A percentile compares a stretch with the other conserved stretches of the same genome.
Conservation (phyloP, 2,888 invertebrate species). For the Rhodophaea formosa region DNA sequence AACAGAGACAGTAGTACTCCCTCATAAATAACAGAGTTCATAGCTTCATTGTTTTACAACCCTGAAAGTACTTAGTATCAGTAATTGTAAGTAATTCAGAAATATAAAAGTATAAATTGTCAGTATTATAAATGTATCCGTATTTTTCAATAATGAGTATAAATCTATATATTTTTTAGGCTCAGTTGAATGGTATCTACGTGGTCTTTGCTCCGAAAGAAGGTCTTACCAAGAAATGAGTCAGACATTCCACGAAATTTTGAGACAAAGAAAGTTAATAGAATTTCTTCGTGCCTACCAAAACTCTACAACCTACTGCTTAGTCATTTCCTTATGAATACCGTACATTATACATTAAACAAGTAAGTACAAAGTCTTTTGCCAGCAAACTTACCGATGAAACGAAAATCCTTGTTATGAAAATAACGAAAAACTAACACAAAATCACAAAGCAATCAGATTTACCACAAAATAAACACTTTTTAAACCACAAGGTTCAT, state of each 20-base stretch:
- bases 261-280: neutral
- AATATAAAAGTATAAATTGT: too few species aligned
- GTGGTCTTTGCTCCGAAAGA: neutral
- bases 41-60: too few species aligned
- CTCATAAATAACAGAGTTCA: too few species aligned
- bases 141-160: too few species aligned
- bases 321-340: neutral
- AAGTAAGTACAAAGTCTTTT: constrained; percentile 3
- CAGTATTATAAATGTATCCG: too few species aligned
- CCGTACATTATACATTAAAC: neutral
- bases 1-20: too few species aligned
- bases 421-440: constrained; percentile 31
- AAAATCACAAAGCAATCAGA: constrained; percentile 30
- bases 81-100: too few species aligned
- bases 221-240: neutral
- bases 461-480: constrained; percentile 35
- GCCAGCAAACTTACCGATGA: constrained; percentile 28
- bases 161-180: too few species aligned
- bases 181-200: neutral
- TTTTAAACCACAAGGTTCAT: constrained; percentile 35
- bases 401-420: constrained; percentile 30
- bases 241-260: neutral
- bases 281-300: neutral
- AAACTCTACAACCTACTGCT: neutral
- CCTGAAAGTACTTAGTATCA: too few species aligned